Base-by-base conservation (phyloP, 2,797 vertebrate species). In the Clarias fuscus region DNA sequence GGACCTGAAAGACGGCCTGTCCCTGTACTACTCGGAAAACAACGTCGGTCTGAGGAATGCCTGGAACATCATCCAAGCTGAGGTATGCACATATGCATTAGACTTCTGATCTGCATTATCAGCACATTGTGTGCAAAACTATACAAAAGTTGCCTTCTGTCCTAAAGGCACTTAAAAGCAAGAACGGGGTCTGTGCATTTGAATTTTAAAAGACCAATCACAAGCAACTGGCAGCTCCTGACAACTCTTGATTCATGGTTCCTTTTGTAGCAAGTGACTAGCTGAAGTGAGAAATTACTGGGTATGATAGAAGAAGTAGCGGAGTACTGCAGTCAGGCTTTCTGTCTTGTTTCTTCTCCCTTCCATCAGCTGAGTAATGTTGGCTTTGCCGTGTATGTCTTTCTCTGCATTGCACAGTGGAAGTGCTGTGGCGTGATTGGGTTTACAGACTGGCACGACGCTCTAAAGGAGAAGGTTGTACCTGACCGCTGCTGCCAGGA, bases 41-140 rank as follows among this genome's bases (percentile, higher is more conserved):
- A 99, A 99, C 65, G 95, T 99, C 88, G 98, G 98, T 77, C 94
- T 99, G 91, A 96, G 97, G 93, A 99, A 99, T 0, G 98, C 98
- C 68, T 99, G 98, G 98, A 99, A 99, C 94, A 99, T 99, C 92
- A 99, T 99, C 91, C 98, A 99, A 94, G 98, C 98, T 4, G 98
- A 99, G 97, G 98, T 99, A 91, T 56, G 53, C 24, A 20, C 22
- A 71, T 68, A 67, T 30, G 27, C 8, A 30, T 83, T 77, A 62
- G 18, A 48, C 17, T 53, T 67, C 43, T 27, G 64, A 56, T 22
- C n/a, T 33, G 43, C 68, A 30, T 8, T 18, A 73, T 53, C 40
- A 70, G 33, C 11, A 78, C 73, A 68, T 68, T 7, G 48, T 64
- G 2, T 77, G 53, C 53, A 56, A 14, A 56, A 14, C 53, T 56